These are phyloP conservation scores for Dryobates pubescens DNA, from an alignment of 2,797 vertebrate species.

Conservation along the genomic window DNA sequence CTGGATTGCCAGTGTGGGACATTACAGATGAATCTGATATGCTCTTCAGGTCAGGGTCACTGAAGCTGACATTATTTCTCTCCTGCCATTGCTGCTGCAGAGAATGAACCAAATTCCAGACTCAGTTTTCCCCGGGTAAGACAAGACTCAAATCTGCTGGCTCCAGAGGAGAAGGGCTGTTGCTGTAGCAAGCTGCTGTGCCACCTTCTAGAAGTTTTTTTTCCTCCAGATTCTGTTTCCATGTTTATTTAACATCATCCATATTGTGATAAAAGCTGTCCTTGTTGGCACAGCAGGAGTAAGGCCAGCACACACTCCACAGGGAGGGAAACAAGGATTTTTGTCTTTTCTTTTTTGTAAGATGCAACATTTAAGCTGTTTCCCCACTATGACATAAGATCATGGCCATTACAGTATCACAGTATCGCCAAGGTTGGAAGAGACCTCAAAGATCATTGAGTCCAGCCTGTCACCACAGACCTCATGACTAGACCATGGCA, in stretches of 20 bases:
- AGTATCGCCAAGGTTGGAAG: no score
- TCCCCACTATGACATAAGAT: no score
- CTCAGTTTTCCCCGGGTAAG: background rate
- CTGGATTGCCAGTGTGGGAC: background rate
- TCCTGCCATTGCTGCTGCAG: background rate
- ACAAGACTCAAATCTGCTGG: background rate
- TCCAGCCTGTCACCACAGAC: no score
- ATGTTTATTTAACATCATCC: background rate
- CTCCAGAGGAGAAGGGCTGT: background rate
- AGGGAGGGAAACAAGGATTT: background rate
- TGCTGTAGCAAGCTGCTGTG: background rate
- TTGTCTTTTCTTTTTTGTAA: background rate
- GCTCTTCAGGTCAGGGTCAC: background rate
- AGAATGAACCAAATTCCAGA: background rate
- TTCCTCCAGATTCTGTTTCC: background rate
- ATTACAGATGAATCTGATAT: background rate
- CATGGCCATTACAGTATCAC: no score
- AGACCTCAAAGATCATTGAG: no score
- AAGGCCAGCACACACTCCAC: background rate
- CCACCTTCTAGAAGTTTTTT: background rate
- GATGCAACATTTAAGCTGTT: background rate
- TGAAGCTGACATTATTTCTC: background rate
- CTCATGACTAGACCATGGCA: no score
- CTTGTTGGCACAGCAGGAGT: background rate
- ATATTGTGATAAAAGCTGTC: background rate